These are phyloP conservation scores for Cryptophagus acutangulus DNA, from an alignment of 2,888 invertebrate genomes.

Conservation along the genomic window DNA sequence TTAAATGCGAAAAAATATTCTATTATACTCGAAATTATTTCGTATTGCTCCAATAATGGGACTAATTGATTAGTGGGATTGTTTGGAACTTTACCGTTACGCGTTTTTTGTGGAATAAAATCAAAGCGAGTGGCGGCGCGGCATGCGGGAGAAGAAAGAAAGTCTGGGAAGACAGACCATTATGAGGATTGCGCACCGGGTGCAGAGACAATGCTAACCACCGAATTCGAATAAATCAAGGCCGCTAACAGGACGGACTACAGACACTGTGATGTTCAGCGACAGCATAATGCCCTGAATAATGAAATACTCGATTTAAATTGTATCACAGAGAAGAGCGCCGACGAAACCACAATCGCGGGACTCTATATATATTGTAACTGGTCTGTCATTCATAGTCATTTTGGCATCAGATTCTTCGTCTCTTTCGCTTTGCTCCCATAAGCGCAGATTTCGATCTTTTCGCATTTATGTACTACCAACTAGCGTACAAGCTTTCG, in stretches of 20 bases:
- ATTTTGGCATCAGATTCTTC: no score
- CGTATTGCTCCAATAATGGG: no score
- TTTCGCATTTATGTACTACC: no score
- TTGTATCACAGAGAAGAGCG: conserved; percentile 39
- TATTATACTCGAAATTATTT: no score
- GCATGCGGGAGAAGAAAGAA: conserved; percentile 5
- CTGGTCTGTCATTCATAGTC: conserved; percentile 38
- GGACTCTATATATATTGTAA: conserved; percentile 29
- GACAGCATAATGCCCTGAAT: conserved; percentile 46
- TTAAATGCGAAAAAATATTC: no score
- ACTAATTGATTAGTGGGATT: no score
- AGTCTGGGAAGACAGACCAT: conserved; percentile 31
- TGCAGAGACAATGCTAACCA: conserved; percentile 40
- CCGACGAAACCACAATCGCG: conserved; percentile 18
- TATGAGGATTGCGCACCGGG: conserved; percentile 33
- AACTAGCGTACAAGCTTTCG: no score
- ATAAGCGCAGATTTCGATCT: no score
- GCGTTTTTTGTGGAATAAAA: no score
- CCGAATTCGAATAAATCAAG: conserved; percentile 46
- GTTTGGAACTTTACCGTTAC: no score
- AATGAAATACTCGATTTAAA: conserved; percentile 47
- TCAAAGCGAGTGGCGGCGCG: conserved; percentile 11
- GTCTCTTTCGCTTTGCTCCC: no score
- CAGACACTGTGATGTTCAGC: conserved; percentile 37
- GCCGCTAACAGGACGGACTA: conserved; percentile 44